Evolutionary conservation across 2,797 vertebrate species (phyloP), one percentile per base, ranked within the genome.

Genomic region (Gymnopithys bicolor): DNA sequence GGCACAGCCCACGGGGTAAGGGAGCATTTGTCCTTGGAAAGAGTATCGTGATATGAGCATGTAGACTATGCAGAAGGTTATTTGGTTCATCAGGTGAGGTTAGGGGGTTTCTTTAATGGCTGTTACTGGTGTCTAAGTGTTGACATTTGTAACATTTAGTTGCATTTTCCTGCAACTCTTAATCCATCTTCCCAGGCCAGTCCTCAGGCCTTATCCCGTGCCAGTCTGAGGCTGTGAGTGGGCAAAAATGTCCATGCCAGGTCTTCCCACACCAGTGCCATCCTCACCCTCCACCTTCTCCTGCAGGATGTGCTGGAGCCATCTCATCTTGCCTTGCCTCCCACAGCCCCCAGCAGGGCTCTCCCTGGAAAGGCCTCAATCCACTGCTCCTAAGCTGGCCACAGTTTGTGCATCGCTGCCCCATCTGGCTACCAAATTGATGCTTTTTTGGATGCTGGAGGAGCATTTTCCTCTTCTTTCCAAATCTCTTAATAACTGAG

Each of bases 401-500:
- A 6, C 0, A 0, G n/a, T 78, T 87, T 77, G 58, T 84, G 55
- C 41, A n/a, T 95, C 2, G 1, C 52, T 93, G 84, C 60, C 63
- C 74, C 9, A 2, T 77, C 87, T 90, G 81, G 71, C 70, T 78
- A 11, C 17, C 53, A 60, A 91, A 88, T 7, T 48, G 74, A 52
- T 85, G 63, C 32, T n/a, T 90, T 84, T 93, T 73, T 79, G 88
- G 80, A 84, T 83, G 60, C 89, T 80, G 63, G 80, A 77, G 86
- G 62, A 94, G 76, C 56, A 21, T 70, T 95, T 94, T 92, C 89
- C 62, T 86, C 51, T 90, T 25, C 27, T 73, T 92, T 87, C 84
- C 74, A 85, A 77, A 93, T 94, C 43, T 91, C 71, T 85, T 93
- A 87, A 70, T 92, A 94, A 91, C 59, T 53, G 90, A 86, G 87